Percentiles rank a stretch among this genome's conserved stretches.
Evolutionary conservation across 2,797 vertebrate genomes (phyloP).

Genomic region (Urophycis tenuis): DNA sequence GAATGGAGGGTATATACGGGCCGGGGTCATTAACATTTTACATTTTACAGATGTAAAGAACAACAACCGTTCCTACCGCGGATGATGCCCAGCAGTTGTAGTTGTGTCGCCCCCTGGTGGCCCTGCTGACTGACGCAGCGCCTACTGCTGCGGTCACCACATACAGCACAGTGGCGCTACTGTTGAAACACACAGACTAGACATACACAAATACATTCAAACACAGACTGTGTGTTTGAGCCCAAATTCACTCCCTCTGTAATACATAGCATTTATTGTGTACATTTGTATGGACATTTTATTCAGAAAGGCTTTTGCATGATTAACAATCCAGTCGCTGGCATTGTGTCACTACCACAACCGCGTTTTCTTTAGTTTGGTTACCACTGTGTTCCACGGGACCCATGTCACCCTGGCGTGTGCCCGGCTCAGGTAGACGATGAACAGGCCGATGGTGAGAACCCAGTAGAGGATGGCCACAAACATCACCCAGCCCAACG

Average conservation of each 20-base stretch:
- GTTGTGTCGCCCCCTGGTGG: conserved; percentile 73
- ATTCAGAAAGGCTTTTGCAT: neutral
- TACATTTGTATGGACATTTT: neutral
- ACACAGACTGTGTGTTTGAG: conserved; percentile 1
- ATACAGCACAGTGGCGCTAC: conserved; percentile 77
- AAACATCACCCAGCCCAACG: conserved; percentile 88
- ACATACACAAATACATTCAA: conserved; percentile 13
- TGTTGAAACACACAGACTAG: conserved; percentile 80
- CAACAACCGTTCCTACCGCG: conserved; percentile 70
- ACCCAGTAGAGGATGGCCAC: conserved; percentile 84
- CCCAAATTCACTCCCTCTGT: neutral
- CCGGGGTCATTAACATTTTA: too few species aligned
- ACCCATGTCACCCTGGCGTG: conserved; percentile 79
- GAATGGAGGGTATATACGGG: too few species aligned
- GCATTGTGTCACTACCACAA: neutral
- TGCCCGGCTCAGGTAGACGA: conserved; percentile 80
- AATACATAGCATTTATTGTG: neutral
- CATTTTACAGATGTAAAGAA: neutral
- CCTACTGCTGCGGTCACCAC: conserved; percentile 78
- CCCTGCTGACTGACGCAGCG: conserved; percentile 69
- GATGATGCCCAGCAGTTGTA: conserved; percentile 90
- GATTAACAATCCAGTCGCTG: neutral
- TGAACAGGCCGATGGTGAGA: conserved; percentile 79
- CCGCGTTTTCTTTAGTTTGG: neutral
- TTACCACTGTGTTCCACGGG: conserved; percentile 82